Evolutionary conservation across 64 coral and sea anemone species (phyloP), one percentile per base, ranked within the genome.

Genomic region (Dendronephthya gigantea): DNA sequence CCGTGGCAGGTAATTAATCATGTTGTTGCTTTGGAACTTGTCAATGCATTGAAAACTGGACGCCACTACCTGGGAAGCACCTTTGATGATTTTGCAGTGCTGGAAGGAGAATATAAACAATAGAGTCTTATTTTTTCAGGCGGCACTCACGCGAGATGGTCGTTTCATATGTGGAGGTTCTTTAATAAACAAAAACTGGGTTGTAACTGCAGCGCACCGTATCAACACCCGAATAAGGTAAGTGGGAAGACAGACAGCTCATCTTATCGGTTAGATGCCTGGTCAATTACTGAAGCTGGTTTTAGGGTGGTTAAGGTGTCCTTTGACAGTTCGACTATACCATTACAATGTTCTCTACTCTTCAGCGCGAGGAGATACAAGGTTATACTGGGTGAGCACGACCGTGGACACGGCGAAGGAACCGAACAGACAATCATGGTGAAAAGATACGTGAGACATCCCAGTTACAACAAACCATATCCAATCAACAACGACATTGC

Each of bases 401-500:
- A 90, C 41, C 83, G 89, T 4, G 22, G 58, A 66, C 1, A 37
- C 8, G 50, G 14, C 4, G 89, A 90, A 39, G 49, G 49, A 48
- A 86, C 83, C 4, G 89, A 90, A 86, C 32, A 85, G 29, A 39
- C 39, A 12, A 86, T 90, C 1, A 34, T 4, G 4, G 89, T 34
- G 27, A 81, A 82, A 35, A 41, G 51, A 23, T 29, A 85, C 12
- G 81, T 90, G 10, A 45, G 17, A 45, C 89, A 90, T 38, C 83
- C 83, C 17, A 17, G 49, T 2, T 90, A 90, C 62, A 81, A 90
- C 27, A 40, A 27, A 38, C 88, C 88, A 27, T 32, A 12, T 51
- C 41, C 30, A 12, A 8, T 90, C 27, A 75, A 90, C 45, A 90
- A 85, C 34, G 89, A 90, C 35, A 86, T 90, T 9, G 83, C 89